Percentiles rank a stretch among this genome's conserved stretches.
Evolutionary conservation across 2,113 vertebrate genomes (phyloP).

Genomic region (Macquaria australasica): DNA sequence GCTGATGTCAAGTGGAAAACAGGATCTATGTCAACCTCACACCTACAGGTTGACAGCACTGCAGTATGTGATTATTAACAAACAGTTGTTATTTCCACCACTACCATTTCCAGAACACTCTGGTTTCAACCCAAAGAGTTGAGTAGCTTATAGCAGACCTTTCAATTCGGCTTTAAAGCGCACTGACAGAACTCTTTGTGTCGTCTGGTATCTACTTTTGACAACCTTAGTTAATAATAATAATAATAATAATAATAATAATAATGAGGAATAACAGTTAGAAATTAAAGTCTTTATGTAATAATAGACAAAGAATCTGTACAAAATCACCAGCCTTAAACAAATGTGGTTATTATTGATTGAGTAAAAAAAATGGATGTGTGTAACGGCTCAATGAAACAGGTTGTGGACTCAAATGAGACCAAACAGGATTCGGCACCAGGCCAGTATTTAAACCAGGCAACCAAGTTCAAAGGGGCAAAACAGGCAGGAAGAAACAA

Average conservation of each 20-base stretch:
- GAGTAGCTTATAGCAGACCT: not conserved
- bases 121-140: not conserved
- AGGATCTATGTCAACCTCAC: constrained; percentile 12
- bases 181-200: not conserved
- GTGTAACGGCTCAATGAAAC: not conserved
- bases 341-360: not conserved
- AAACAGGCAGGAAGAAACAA: not conserved
- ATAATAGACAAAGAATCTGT: not conserved
- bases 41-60: not conserved
- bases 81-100: not conserved
- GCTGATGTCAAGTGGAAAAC: constrained; percentile 49
- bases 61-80: not conserved
- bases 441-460: not conserved
- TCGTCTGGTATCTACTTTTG: not conserved
- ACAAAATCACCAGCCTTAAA: not conserved
- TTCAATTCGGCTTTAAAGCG: not conserved
- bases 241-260: not conserved
- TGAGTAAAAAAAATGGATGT: not conserved
- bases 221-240: not conserved
- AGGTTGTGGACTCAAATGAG: too few relatives aligned
- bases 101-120: not conserved
- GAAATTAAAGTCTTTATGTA: not conserved
- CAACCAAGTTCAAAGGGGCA: not conserved
- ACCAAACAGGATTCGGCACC: too few relatives aligned
- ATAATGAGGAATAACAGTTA: not conserved